These are phyloP conservation scores for Lochmaea capreae DNA, from an alignment of 2,888 invertebrate species.

Conservation along the genomic window DNA sequence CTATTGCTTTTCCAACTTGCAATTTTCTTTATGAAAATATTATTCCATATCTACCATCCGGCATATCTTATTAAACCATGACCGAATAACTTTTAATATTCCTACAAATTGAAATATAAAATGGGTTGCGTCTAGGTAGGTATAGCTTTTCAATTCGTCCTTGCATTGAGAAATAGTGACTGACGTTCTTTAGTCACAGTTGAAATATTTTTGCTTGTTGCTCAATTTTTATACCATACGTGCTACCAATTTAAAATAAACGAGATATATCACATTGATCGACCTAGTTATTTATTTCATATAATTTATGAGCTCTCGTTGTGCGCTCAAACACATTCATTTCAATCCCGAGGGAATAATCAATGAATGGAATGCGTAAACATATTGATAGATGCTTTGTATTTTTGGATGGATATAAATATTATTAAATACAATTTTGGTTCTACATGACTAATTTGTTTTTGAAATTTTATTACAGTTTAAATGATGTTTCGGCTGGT, in stretches of 20 bases:
- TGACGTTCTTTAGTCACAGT: not conserved
- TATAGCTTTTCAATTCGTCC: too few species aligned
- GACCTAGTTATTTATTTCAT: conserved; percentile 7
- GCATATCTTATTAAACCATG: too few species aligned
- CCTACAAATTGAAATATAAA: too few species aligned
- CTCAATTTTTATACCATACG: not conserved
- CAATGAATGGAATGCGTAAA: conserved; percentile 6
- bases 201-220: not conserved
- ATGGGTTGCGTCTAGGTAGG: too few species aligned
- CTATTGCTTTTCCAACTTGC: too few species aligned
- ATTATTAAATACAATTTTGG: too few species aligned
- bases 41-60: too few species aligned
- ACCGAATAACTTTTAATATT: too few species aligned
- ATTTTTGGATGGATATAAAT: not conserved
- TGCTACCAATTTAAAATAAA: not conserved
- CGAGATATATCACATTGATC: not conserved
- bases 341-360: conserved; percentile 6
- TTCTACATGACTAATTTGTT: too few species aligned
- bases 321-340: conserved; percentile 8
- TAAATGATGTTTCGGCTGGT: too few species aligned
- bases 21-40: too few species aligned
- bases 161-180: too few species aligned
- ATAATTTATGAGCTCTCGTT: not conserved
- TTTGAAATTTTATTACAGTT: not conserved
- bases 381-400: not conserved